phyloP scores from a whole-genome alignment of 2,113 vertebrate species.

The Panthera tigris region DNA sequence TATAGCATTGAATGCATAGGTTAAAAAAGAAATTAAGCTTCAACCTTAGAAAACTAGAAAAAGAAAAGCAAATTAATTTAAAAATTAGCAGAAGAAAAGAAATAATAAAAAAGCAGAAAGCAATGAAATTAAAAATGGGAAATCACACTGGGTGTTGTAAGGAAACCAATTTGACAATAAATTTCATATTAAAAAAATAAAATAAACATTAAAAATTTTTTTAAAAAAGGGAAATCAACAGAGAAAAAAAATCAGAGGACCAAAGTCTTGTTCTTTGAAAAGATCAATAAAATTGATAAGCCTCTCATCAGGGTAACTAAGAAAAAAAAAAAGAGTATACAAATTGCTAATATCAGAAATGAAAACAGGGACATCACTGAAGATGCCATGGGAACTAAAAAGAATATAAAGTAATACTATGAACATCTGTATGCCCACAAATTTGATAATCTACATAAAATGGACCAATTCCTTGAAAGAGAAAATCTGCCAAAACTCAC shows the following conservation, averaged over 20 bases:
- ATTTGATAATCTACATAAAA: background rate
- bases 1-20: background rate
- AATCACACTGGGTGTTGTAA: background rate
- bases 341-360: background rate
- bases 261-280: background rate
- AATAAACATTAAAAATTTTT: too few species aligned
- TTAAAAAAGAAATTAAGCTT: background rate
- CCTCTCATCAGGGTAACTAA: background rate
- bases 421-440: background rate
- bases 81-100: background rate
- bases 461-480: background rate
- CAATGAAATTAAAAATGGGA: background rate
- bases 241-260: background rate
- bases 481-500: background rate
- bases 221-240: background rate
- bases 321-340: background rate
- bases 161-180: too few species aligned
- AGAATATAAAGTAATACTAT: background rate
- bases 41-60: background rate
- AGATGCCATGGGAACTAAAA: background rate
- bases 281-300: background rate
- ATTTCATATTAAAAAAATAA: too few species aligned
- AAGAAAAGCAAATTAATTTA: background rate
- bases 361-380: background rate
- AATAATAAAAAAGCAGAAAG: background rate